Percentiles rank a stretch among this genome's conserved stretches.
Conservation (phyloP, 2,797 vertebrate genomes). For the Hylomyscus alleni region DNA sequence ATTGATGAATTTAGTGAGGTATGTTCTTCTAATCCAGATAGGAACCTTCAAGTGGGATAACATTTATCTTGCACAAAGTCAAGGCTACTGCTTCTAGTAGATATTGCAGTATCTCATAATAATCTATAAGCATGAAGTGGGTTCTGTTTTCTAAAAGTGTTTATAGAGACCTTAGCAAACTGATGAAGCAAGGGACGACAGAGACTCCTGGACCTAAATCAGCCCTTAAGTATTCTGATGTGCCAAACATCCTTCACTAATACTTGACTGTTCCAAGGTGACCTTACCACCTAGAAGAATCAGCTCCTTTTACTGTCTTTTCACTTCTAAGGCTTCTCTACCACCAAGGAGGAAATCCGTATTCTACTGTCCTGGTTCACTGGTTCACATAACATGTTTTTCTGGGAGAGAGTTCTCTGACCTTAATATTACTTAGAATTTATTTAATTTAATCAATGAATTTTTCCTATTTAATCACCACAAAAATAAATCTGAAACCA, state of each 20-base stretch:
- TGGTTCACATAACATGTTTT: slow-evolving; percentile 53
- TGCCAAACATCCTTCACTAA: not conserved
- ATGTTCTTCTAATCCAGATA: slow-evolving; percentile 47
- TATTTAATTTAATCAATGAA: slow-evolving; percentile 36
- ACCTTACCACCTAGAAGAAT: slow-evolving; percentile 24
- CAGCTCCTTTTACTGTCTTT: slow-evolving; percentile 22
- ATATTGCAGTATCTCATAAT: not conserved
- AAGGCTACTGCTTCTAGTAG: not conserved
- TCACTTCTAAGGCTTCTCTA: slow-evolving; percentile 9
- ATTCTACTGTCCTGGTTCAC: slow-evolving; percentile 53
- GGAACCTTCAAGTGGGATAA: not conserved
- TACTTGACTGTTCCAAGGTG: not conserved
- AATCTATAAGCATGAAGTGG: not conserved
- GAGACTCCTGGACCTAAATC: not conserved
- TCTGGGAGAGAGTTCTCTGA: slow-evolving; percentile 49
- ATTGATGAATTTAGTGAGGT: not conserved
- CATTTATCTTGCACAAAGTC: slow-evolving; percentile 3
- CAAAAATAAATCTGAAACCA: slow-evolving; percentile 53
- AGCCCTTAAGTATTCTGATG: slow-evolving; percentile 7
- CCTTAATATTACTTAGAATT: slow-evolving; percentile 56
- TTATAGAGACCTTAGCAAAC: slow-evolving; percentile 47
- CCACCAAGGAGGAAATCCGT: not conserved
- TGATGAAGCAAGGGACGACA: not conserved
- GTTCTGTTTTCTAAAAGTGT: slow-evolving; percentile 39
- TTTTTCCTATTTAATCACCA: slow-evolving; percentile 29